Percentiles rank a stretch among this genome's conserved stretches.
Conservation (phyloP, 2,888 invertebrate species). For the Acanthococcus lagerstroemiae region DNA sequence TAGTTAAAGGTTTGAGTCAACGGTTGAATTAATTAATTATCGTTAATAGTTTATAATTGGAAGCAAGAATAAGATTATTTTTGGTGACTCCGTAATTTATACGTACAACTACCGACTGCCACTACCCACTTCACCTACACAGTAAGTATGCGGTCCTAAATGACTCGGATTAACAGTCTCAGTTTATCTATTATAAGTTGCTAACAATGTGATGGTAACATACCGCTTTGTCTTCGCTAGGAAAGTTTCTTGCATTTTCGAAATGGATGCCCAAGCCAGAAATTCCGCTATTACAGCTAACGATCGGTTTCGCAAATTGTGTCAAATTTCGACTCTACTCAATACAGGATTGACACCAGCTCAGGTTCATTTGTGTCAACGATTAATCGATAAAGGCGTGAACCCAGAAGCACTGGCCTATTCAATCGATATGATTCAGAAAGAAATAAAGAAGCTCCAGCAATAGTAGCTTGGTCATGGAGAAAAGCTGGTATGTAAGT, state of each 20-base stretch:
- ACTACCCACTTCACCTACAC: background rate
- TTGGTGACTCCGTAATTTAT: too few relatives aligned
- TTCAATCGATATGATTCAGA: background rate
- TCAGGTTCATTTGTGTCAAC: conserved; percentile 1
- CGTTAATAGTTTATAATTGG: background rate
- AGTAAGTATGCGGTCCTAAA: background rate
- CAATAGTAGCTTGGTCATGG: background rate
- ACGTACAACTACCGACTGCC: background rate
- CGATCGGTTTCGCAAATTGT: conserved; percentile 12
- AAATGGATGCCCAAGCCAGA: conserved; percentile 8
- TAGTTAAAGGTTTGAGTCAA: too few relatives aligned
- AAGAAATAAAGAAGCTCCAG: conserved; percentile 16
- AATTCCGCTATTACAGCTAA: conserved; percentile 15
- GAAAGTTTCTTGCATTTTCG: conserved; percentile 4
- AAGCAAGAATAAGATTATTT: too few relatives aligned
- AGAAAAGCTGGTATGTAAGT: too few relatives aligned
- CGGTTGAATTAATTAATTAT: too few relatives aligned
- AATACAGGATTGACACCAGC: conserved; percentile 13
- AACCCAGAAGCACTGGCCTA: conserved; percentile 24
- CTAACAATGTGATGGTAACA: too few relatives aligned
- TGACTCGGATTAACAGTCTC: too few relatives aligned
- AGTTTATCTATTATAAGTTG: too few relatives aligned
- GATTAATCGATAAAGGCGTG: conserved; percentile 19
- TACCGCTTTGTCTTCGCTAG: too few relatives aligned
- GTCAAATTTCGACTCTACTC: conserved; percentile 16